Base-by-base conservation (phyloP, 2,888 invertebrate species). In the Nomada hirtipes region DNA sequence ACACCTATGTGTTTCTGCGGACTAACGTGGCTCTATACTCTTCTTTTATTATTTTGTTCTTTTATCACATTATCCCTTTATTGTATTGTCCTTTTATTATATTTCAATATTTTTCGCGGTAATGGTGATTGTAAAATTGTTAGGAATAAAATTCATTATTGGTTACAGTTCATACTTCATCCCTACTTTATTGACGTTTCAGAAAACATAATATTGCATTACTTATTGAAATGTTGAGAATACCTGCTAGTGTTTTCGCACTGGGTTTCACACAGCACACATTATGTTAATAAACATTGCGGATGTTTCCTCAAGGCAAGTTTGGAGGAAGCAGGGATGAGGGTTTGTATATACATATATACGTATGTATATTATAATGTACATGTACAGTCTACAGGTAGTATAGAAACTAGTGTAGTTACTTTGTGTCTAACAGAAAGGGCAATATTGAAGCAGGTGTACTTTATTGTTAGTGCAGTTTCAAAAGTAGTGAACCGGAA, bases 401-500 rank as follows among this genome's bases (percentile, higher is more conserved):
- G 53, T 20, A 20, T 10, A n/a, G 52, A 52, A 52, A 10, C 10
- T n/a, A n/a, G 2, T n/a, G n/a, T 52, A 20, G 10, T 18, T n/a
- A 20, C n/a, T 53, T 53, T 53, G 11, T 1, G 20, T 11, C 20
- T 42, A 60, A 60, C 42, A n/a, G 60, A 42, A n/a, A 60, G 60
- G 36, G 36, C n/a, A 60, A 42, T 60, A 60, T 60, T 60, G 60
- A 60, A 60, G 36, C 42, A 60, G 36, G n/a, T 36, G 60, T 36
- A 42, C 10, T 36, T 60, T 42, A 36, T 36, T 18, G 52, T 52
- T 52, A 52, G 36, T 36, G 10, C 26, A 18, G 36, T 29, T 60
- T 36, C 18, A 26, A 29, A 60, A 60, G 36, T 60, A 11, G 10
- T 42, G 26, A 11, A 10, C 2, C 60, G 18, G 26, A 36, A 4